Base-by-base conservation (phyloP, 2,888 invertebrate species). In the Ariolimax columbianus region DNA sequence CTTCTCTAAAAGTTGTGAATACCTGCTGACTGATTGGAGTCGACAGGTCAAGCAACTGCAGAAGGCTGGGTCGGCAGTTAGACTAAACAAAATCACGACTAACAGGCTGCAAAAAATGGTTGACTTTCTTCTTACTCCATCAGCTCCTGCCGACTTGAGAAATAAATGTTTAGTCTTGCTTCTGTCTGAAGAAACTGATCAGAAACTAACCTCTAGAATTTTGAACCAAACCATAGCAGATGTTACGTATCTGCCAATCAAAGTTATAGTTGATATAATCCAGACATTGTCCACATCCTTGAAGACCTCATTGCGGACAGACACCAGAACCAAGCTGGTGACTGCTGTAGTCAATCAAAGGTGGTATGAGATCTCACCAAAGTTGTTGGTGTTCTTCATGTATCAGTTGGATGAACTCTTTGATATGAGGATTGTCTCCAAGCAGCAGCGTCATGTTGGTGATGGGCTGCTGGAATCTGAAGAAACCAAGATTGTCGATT, bases 381-480 rank as follows among this genome's bases (percentile, higher is more conserved):
- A 81, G 40, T 47, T 81, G 68, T 47, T 55, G 9, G 77, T 85
- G 6, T 81, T 77, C 14, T 75, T 85, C 43, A 80, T 85, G 81
- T 85, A 75, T 36, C 81, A 85, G 66, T 47, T 85, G n/a, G 85
- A 85, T 68, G 81, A 81, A 11, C 75, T 85, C 9, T 85, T 81
- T 81, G 81, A 85, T 51, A 75, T 85, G 81, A 80, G 30, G 30
- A n/a, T 0, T n/a, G 33, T 81, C 23, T 55, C 59, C 14, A 33
- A 38, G 2, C 55, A 79, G 63, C 36, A 77, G 36, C 55, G 43
- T 14, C 73, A 43, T 33, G 9, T 14, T n/a, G 43, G 0, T 1
- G 0, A 43, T 26, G 40, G 11, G 11, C 1, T 43, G 0, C 0
- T 43, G 7, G 7, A 70, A 11, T 14, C 59, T 63, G 59, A n/a